Conservation (phyloP, 1,140 invertebrate species). For the Panulirus ornatus region DNA sequence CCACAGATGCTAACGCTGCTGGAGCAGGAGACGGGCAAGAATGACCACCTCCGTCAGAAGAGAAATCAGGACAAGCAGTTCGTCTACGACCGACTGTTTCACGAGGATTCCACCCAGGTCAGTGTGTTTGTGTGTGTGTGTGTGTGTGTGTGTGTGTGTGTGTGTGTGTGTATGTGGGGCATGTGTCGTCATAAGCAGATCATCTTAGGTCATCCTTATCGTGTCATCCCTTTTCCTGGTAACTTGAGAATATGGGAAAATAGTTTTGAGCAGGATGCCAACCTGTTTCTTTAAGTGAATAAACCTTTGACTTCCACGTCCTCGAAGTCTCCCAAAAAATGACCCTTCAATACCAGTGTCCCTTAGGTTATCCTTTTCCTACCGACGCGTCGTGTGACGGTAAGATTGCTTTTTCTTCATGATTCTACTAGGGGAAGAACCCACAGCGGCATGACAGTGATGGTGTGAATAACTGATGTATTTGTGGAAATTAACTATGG, state of each 20-base stretch:
- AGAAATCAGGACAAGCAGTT: constrained; percentile 86
- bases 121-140: too few relatives aligned
- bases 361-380: too few relatives aligned
- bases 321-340: too few relatives aligned
- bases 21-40: constrained; percentile 83
- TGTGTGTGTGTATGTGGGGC: constrained; percentile 11
- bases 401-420: too few relatives aligned
- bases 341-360: too few relatives aligned
- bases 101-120: constrained; percentile 86
- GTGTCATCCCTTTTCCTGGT: neutral
- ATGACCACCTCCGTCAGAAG: constrained; percentile 83
- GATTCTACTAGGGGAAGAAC: too few relatives aligned
- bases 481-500: too few relatives aligned
- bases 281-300: neutral
- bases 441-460: too few relatives aligned
- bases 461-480: too few relatives aligned
- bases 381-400: too few relatives aligned
- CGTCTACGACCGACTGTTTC: constrained; percentile 92
- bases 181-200: neutral
- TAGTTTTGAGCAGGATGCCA: neutral
- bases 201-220: too few relatives aligned
- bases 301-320: too few relatives aligned
- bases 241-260: neutral
- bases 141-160: constrained; percentile 37
- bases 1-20: constrained; percentile 84